Evolutionary conservation across 2,113 vertebrate species (phyloP), one percentile per base, ranked within the genome.

Genomic region (Hydrolagus affinis): DNA sequence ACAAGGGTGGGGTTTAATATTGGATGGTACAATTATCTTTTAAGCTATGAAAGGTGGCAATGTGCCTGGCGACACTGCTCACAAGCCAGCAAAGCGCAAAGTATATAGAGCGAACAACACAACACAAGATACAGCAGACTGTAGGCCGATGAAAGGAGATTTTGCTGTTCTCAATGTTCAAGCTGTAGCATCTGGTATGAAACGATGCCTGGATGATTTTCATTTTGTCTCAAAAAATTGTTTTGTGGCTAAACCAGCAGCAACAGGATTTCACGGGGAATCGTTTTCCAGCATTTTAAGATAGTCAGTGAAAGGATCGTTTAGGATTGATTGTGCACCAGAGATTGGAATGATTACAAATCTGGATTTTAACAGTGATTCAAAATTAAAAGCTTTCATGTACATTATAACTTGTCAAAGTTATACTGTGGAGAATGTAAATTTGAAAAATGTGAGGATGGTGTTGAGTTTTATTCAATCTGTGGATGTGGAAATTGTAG

Each of bases 21-120:
- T 44, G 44, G 44, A 44, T 44, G 44, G 44, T 44, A 44, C 44
- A 44, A 44, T 44, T 60, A 44, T 14, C 76, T 44, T 86, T 76
- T 44, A 21, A 14, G 62, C 17, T 23, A 59, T 14, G 11, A 23
- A 83, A 86, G 86, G 80, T 62, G 44, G 77, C 78, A 85, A 44
- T 71, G 23, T 74, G 74, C 56, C 57, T 60, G 11, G 75, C 56
- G 59, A 60, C 57, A 60, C 60, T n/a, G 14, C 57, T 77, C 56
- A 14, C 15, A 32, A 74, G 66, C 15, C 66, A 69, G 66, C 2
- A 23, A 75, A 19, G 73, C 15, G 28, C 70, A 32, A 73, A 74
- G 56, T 21, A 15, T 12, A 21, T 14, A n/a, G 21, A 14, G n/a
- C 23, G 23, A 32, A 32, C 57, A 77, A 76, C 44, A 57, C 14